These are phyloP conservation scores for Gerosis bhagava DNA, from an alignment of 2,888 invertebrate species.

Conservation along the genomic window DNA sequence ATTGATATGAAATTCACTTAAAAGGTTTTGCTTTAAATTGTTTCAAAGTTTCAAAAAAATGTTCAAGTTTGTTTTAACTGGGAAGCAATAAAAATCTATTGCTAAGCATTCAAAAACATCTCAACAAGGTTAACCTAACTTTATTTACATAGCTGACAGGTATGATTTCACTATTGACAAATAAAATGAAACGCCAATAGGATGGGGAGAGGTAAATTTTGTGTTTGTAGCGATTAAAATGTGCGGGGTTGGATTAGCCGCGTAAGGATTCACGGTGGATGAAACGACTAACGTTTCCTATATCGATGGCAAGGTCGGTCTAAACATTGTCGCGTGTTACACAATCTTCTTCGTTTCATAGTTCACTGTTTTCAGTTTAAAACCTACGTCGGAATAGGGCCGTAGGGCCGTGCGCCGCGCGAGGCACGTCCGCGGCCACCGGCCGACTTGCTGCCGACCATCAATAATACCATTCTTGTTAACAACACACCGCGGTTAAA, in stretches of 20 bases:
- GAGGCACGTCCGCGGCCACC: conserved; percentile 50
- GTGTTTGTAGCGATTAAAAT: conserved; percentile 5
- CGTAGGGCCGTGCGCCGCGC: conserved; percentile 46
- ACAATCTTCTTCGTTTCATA: conserved; percentile 54
- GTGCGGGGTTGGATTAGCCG: conserved; percentile 7
- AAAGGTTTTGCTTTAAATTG: too few relatives aligned
- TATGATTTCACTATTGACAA: conserved; percentile 38
- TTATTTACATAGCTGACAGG: conserved; percentile 16
- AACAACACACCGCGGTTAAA: conserved; percentile 54
- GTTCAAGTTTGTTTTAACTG: too few relatives aligned
- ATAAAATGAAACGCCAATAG: conserved; percentile 33
- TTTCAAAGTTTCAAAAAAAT: too few relatives aligned
- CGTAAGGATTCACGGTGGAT: conserved; percentile 16
- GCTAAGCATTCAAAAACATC: background rate
- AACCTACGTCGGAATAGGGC: conserved; percentile 39
- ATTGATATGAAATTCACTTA: too few relatives aligned
- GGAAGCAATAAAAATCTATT: too few relatives aligned
- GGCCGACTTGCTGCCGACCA: conserved; percentile 57
- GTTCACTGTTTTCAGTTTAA: conserved; percentile 35
- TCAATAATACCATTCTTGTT: conserved; percentile 70
- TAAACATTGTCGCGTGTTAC: conserved; percentile 64
- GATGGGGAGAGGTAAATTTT: conserved; percentile 13
- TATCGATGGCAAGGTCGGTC: conserved; percentile 49
- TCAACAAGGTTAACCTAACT: conserved; percentile 26
- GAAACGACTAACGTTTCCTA: conserved; percentile 40